Base-by-base conservation (phyloP, 2,797 vertebrate genomes). In the Typhlichthys subterraneus region DNA sequence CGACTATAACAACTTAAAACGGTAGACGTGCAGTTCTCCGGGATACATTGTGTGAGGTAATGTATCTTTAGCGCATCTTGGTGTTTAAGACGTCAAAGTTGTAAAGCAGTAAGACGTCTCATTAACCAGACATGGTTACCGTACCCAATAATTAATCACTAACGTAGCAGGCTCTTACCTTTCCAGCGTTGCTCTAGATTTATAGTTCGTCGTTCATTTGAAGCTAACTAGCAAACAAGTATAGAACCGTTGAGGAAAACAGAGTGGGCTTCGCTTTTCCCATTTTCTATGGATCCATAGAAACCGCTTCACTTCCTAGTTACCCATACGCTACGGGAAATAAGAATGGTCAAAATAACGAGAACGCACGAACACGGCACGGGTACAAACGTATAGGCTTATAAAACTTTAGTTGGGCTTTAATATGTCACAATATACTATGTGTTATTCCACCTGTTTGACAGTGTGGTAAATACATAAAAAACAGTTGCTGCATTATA, bases 301-400 rank as follows among this genome's bases (percentile, higher is more conserved):
- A 84, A 81, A 91, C 92, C 31, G 1, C 17, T 1, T 2, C 52
- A 87, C 68, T 87, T 89, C 87, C 90, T 91, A 70, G 89, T 90
- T 88, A 91, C 87, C 50, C 63, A 74, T 65, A 87, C 76, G 62
- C 76, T 92, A 92, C 83, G 87, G 88, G 1, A 38, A 1, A 52
- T 0, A 1, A 53, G 5, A 52, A 85, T 65, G 83, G 23, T 65
- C 87, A 84, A 74, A 79, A 47, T 9, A 17, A 15, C 38, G 38
- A 42, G 9, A 42, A 42, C 38, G 38, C 38, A 42, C 1, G 8
- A 42, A 42, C 9, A 42, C 38, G 23, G 23, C 23, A 29, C 23
- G 23, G 23, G 23, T 4, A 29, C 23, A 29, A 29, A 29, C 23
- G 23, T 23, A 23, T 23, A 23, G 23, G 23, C 23, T 29, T 29